Percentiles rank a stretch among this genome's conserved stretches.
These are phyloP conservation scores for Prunella fulvescens DNA, from an alignment of 2,113 vertebrate genomes.

Conservation along the genomic window DNA sequence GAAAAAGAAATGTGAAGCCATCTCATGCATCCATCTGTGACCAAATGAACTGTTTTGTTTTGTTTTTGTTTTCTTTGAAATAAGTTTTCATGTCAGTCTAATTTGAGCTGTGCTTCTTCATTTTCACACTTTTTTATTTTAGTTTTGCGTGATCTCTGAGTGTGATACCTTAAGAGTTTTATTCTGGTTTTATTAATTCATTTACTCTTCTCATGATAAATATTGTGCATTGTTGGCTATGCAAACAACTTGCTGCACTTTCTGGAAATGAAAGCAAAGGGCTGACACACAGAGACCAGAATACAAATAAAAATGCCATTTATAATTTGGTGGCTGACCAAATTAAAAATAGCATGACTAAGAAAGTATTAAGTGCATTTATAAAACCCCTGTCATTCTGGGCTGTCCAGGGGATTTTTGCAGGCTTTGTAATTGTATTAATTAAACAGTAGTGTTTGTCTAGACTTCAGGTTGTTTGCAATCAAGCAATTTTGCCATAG, in stretches of 20 bases:
- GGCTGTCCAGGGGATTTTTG: background rate
- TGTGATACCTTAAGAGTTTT: constrained; percentile 7
- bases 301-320: background rate
- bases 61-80: background rate
- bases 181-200: constrained; percentile 25
- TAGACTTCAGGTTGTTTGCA: background rate
- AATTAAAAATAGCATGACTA: background rate
- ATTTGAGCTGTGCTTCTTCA: background rate
- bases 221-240: background rate
- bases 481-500: background rate
- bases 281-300: background rate
- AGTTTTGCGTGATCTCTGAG: background rate
- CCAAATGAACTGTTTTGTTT: background rate
- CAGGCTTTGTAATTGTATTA: background rate
- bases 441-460: background rate
- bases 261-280: background rate
- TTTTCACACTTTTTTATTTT: background rate
- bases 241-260: background rate
- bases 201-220: constrained; percentile 15
- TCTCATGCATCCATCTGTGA: background rate
- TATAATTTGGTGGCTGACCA: background rate
- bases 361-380: background rate
- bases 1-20: background rate
- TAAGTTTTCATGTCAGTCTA: background rate
- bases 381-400: background rate